Evolutionary conservation across 2,888 invertebrate species (phyloP).

Genomic region (Caenorhabditis sp.): DNA sequence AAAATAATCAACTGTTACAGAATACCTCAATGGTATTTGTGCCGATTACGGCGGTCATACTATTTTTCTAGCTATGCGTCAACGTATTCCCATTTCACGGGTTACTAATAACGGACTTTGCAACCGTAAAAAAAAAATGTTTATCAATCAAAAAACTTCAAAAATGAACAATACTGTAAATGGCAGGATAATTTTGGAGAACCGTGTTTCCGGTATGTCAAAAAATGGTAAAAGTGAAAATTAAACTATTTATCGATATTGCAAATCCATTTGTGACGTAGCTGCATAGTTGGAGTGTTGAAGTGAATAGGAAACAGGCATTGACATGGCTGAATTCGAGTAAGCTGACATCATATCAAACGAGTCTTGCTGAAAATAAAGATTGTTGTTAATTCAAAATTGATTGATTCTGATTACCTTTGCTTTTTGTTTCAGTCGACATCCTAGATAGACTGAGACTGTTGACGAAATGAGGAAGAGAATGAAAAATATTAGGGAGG

Average conservation of each 20-base stretch:
- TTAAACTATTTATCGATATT: constrained; percentile 3
- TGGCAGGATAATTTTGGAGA: no score
- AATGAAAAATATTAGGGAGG: constrained; percentile 14
- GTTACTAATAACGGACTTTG: no score
- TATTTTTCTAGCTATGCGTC: no score
- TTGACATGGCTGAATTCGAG: constrained; percentile 22
- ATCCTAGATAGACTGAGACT: constrained; percentile 27
- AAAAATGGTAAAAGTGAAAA: no score
- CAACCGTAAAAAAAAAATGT: no score
- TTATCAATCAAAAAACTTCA: no score
- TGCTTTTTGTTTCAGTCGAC: constrained; percentile 19
- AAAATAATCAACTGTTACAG: no score
- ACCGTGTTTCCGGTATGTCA: no score
- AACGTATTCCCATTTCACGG: no score
- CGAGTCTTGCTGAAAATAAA: constrained; percentile 25
- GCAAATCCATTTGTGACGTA: not conserved
- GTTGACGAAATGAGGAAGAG: constrained; percentile 16
- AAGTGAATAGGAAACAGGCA: constrained; percentile 31
- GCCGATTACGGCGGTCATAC: no score
- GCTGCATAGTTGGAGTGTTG: constrained; percentile 18
- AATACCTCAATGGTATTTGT: no score
- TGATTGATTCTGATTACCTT: constrained; percentile 8
- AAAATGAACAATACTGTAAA: no score
- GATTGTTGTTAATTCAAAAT: not conserved
- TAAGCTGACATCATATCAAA: constrained; percentile 41